Evolutionary conservation across 2,113 vertebrate genomes (phyloP), one percentile per base, ranked within the genome.

Genomic region (Heterocephalus glaber): DNA sequence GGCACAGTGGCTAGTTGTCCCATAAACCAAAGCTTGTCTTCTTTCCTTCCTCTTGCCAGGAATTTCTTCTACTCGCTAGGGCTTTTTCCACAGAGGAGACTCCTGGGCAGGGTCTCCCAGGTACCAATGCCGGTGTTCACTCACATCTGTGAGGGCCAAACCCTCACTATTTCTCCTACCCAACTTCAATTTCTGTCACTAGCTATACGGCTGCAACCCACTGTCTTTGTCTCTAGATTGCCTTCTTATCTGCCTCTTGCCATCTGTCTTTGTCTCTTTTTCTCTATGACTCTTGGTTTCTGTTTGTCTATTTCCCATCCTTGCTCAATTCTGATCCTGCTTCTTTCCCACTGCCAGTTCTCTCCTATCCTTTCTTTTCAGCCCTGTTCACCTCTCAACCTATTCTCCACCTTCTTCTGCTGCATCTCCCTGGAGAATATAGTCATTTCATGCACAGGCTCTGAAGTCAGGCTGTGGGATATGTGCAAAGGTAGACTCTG

Each of bases 221-320:
- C 10, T 16, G 19, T 76, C 76, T 81, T n/a, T 26, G 33, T 49
- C 89, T 94, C 79, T 52, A 79, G 20, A 47, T 22, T 66, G 8
- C 76, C 92, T 97, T 97, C 97, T 94, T 88, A 92, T 84, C 82
- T 88, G 66, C 38, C 44, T 33, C 96, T 90, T 90, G 0, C 87
- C 90, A 65, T 54, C 87, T 79, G 70, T 94, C 94, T 95, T 93
- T 95, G 54, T 96, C 63, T 93, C 96, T 86, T 11, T 54, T 35
- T 35, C 24, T 0, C 0, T 74, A 9, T 66, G 84, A 93, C 97
- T 95, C 95, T 95, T 97, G 93, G 95, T 84, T 97, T 96, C 97
- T 93, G 24, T 80, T 81, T 44, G 35, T 44, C 38, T 83, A 7
- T 58, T 81, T 60, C 49, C 92, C 92, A 95, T 89, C 92, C 92